Evolutionary conservation across 1,140 invertebrate genomes (phyloP).

Genomic region (Epicauta chinensis): DNA sequence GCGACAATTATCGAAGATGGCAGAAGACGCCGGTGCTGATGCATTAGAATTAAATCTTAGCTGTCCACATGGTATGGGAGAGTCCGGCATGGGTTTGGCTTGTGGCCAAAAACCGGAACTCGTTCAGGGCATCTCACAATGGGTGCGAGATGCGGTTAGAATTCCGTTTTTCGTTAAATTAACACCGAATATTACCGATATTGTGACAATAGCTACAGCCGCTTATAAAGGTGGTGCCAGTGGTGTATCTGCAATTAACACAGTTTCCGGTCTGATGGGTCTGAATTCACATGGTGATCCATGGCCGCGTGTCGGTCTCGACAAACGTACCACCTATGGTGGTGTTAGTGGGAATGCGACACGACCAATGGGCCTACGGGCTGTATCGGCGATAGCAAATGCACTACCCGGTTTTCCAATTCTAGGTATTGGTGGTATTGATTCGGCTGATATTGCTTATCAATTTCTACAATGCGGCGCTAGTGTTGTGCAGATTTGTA

Average conservation of each 20-base stretch:
- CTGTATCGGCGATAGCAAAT: conserved; percentile 80
- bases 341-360: conserved; percentile 95
- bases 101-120: conserved; percentile 90
- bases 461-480: conserved; percentile 93
- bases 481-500: conserved; percentile 87
- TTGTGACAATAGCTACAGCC: conserved; percentile 81
- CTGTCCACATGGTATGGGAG: conserved; percentile 98
- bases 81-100: conserved; percentile 94
- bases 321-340: conserved; percentile 87
- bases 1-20: conserved; percentile 70
- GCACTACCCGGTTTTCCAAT: conserved; percentile 85
- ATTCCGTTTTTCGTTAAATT: conserved; percentile 98
- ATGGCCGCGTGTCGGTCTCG: conserved; percentile 85
- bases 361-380: conserved; percentile 83
- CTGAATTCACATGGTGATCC: conserved; percentile 70
- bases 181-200: conserved; percentile 96
- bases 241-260: conserved; percentile 97
- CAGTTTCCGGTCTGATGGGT: conserved; percentile 89
- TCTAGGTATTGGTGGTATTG: conserved; percentile 82
- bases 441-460: conserved; percentile 88
- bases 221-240: conserved; percentile 86
- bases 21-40: conserved; percentile 84
- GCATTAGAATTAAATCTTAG: conserved; percentile 94
- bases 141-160: conserved; percentile 78
- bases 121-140: conserved; percentile 83